Evolutionary conservation across 1,140 invertebrate genomes (phyloP).

Genomic region (Bombus confusus): DNA sequence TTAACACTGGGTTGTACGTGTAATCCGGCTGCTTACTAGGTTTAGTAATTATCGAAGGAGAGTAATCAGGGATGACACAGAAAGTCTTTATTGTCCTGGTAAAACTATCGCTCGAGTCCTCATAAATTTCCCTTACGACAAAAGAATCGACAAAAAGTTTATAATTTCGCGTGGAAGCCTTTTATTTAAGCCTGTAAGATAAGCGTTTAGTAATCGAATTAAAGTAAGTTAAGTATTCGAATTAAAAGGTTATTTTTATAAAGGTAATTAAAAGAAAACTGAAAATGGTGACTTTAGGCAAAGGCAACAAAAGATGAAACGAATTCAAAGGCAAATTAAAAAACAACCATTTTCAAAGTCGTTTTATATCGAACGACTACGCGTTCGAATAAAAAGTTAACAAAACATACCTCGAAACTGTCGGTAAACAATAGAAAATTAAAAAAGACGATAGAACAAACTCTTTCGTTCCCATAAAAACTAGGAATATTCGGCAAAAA

Average conservation of each 20-base stretch:
- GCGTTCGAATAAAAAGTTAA: background rate
- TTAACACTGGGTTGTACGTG: constrained; percentile 35
- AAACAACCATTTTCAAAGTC: background rate
- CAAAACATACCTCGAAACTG: background rate
- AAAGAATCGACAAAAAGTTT: background rate
- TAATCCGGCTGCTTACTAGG: constrained; percentile 58
- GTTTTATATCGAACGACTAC: background rate
- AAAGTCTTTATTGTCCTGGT: background rate
- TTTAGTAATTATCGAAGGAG: constrained; percentile 63
- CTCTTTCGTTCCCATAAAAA: background rate
- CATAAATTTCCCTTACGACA: background rate
- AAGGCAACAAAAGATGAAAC: background rate
- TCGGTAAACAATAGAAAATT: background rate
- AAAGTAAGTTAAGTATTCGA: background rate
- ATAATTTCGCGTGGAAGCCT: background rate
- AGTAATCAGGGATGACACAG: background rate
- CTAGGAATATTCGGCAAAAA: background rate
- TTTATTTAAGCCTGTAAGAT: background rate
- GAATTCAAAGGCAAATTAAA: background rate
- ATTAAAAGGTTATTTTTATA: background rate
- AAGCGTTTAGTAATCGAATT: background rate
- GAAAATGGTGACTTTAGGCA: too few species aligned
- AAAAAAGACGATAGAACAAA: background rate
- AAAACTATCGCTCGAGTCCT: background rate
- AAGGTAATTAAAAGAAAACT: background rate